A percentile compares a stretch with the other conserved stretches of the same genome.
These are phyloP conservation scores for Peromyscus melanophrys DNA, from an alignment of 2,797 vertebrate species.

Conservation along the genomic window DNA sequence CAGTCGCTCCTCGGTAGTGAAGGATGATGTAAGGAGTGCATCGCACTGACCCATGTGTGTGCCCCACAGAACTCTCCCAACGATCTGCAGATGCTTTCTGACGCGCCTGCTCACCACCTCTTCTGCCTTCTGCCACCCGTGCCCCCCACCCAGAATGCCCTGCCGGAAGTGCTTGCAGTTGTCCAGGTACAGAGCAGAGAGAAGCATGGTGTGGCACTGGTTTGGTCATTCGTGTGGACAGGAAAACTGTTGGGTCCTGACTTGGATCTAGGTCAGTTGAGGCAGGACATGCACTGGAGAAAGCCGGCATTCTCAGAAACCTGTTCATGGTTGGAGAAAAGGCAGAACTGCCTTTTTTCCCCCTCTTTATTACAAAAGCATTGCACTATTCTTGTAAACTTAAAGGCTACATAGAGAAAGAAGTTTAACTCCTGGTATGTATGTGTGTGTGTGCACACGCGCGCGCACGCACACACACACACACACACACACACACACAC, in stretches of 20 bases:
- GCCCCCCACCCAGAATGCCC: conserved; percentile 96
- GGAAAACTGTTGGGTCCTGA: not conserved
- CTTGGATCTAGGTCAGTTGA: not conserved
- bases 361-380: not conserved
- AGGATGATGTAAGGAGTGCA: not conserved
- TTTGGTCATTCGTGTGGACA: not conserved
- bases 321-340: not conserved
- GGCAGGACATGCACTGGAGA: not conserved
- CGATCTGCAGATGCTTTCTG: conserved; percentile 98
- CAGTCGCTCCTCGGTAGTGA: not conserved
- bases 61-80: conserved; percentile 96
- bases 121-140: conserved; percentile 98
- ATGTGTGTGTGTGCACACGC: not conserved
- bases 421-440: not conserved
- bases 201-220: not conserved
- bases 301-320: rapidly evolving
- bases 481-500: no score
- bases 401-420: not conserved
- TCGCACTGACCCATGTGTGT: not conserved
- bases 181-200: conserved; percentile 93
- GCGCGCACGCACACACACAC: no score
- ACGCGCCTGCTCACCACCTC: conserved; percentile 98
- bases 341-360: not conserved
- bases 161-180: conserved; percentile 98
- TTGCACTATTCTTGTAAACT: not conserved